Percentiles rank a stretch among this genome's conserved stretches.
Conservation (phyloP, 2,113 vertebrate species). For the Cavia porcellus region DNA sequence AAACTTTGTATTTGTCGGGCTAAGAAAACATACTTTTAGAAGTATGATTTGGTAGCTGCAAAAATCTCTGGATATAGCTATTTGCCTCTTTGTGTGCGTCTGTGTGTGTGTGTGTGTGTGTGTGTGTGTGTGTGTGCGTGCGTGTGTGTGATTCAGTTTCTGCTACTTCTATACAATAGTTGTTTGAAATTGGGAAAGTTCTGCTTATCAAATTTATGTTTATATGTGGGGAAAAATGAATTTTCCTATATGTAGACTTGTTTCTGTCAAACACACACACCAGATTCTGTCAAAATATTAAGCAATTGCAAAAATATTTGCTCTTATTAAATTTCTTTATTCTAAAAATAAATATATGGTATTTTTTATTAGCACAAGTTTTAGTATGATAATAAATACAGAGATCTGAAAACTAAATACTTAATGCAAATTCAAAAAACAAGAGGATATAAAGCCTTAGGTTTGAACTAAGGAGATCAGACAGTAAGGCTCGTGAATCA, state of each 20-base stretch:
- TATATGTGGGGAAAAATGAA: background rate
- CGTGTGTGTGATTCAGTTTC: background rate
- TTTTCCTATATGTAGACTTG: background rate
- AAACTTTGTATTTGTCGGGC: background rate
- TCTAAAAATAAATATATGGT: background rate
- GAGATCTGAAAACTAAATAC: background rate
- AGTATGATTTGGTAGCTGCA: background rate
- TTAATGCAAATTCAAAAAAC: background rate
- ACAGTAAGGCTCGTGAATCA: background rate
- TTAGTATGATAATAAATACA: background rate
- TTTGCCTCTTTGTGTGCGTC: background rate
- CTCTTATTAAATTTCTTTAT: background rate
- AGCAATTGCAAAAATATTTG: background rate
- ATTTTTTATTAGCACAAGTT: background rate
- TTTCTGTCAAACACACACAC: background rate
- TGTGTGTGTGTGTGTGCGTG: background rate
- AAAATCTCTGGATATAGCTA: background rate
- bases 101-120: background rate
- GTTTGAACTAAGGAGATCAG: background rate
- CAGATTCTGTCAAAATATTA: background rate
- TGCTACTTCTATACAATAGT: background rate
- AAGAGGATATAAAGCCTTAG: background rate
- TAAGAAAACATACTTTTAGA: background rate
- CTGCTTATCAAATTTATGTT: background rate
- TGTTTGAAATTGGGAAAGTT: background rate